These are phyloP conservation scores for Xestia rhomboidea DNA, from an alignment of 2,888 invertebrate species.

Conservation along the genomic window DNA sequence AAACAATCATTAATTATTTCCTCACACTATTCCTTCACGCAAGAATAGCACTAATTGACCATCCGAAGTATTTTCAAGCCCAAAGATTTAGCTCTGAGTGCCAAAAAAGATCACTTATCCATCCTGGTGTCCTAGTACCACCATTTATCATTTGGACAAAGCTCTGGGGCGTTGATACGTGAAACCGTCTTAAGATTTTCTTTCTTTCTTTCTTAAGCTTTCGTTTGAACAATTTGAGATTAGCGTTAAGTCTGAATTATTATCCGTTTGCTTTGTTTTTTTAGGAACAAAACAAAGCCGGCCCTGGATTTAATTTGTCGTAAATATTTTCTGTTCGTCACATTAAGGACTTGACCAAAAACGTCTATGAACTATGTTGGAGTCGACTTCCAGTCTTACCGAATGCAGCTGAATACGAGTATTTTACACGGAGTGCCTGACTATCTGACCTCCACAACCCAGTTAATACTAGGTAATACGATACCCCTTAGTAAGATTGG, in stretches of 20 bases:
- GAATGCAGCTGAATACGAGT: background rate
- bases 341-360: background rate
- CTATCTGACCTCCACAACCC: no score
- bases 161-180: constrained; percentile 60
- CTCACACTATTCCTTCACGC: background rate
- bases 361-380: background rate
- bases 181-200: constrained; percentile 58
- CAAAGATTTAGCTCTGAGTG: constrained; percentile 45
- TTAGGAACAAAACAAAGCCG: background rate
- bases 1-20: constrained; percentile 20
- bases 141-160: constrained; percentile 66
- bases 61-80: constrained; percentile 4
- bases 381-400: background rate
- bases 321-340: background rate
- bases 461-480: no score
- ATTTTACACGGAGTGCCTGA: no score
- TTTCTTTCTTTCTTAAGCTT: constrained; percentile 41
- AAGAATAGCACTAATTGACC: constrained; percentile 49
- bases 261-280: constrained; percentile 24
- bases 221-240: constrained; percentile 51
- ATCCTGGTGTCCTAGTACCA: constrained; percentile 1
- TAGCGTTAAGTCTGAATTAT: constrained; percentile 57
- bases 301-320: background rate
- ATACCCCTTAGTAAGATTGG: no score
- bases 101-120: constrained; percentile 49